Conservation (phyloP, 1,140 invertebrate genomes). For the Dufourea novaeangliae region DNA sequence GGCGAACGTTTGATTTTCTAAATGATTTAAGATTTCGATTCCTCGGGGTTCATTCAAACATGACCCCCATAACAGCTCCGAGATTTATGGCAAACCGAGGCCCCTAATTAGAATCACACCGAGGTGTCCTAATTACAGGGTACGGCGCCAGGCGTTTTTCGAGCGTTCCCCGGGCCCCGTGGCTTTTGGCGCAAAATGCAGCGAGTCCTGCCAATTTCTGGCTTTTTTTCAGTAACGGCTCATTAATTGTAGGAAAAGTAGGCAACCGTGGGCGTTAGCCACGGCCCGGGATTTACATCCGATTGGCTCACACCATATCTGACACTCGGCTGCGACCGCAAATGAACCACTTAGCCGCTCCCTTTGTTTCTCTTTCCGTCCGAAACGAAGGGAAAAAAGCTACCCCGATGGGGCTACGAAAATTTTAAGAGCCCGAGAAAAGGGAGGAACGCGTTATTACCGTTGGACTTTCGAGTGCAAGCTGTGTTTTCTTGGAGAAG, state of each 20-base stretch:
- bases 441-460: too few relatives aligned
- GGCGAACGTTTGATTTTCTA: slow-evolving; percentile 44
- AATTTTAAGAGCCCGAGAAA: background rate
- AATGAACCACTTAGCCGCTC: background rate
- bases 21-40: slow-evolving; percentile 53
- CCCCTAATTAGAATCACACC: slow-evolving; percentile 75
- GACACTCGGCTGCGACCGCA: background rate
- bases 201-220: slow-evolving; percentile 64
- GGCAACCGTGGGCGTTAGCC: slow-evolving; percentile 51
- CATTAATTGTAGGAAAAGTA: slow-evolving; percentile 54
- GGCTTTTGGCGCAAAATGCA: slow-evolving; percentile 69
- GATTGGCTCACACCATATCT: slow-evolving; percentile 38
- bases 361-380: background rate
- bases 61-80: slow-evolving; percentile 67
- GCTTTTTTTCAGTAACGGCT: slow-evolving; percentile 57
- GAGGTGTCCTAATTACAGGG: slow-evolving; percentile 78
- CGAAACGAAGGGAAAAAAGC: background rate
- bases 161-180: slow-evolving; percentile 42
- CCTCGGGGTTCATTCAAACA: slow-evolving; percentile 65
- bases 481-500: too few relatives aligned
- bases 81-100: slow-evolving; percentile 71
- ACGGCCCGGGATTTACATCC: slow-evolving; percentile 62
- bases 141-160: slow-evolving; percentile 45
- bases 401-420: background rate
- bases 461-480: too few relatives aligned